phyloP scores from a whole-genome alignment of 1,140 invertebrate genomes.

The Camponotus floridanus region DNA sequence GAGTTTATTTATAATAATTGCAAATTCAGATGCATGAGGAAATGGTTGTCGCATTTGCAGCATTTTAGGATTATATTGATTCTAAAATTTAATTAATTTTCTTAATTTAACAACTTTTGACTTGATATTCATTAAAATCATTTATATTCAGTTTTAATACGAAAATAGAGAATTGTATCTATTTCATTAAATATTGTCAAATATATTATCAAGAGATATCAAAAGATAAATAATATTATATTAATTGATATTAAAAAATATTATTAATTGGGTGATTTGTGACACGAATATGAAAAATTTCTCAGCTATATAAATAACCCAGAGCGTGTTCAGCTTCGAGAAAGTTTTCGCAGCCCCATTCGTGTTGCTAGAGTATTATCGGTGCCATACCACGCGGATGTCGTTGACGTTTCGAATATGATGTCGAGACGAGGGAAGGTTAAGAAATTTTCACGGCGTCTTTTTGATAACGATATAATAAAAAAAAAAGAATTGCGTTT shows the following conservation, averaged over 20 bases:
- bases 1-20: slow-evolving; percentile 17
- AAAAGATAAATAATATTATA: neutral
- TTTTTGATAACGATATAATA: neutral
- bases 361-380: slow-evolving; percentile 12
- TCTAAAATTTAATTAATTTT: too few relatives aligned
- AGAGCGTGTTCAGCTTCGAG: neutral
- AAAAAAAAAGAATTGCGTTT: slow-evolving; percentile 10
- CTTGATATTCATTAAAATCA: slow-evolving; percentile 4
- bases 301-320: slow-evolving; percentile 15
- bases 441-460: slow-evolving; percentile 12
- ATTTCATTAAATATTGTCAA: neutral
- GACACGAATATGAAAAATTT: slow-evolving; percentile 16
- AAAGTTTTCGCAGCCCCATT: slow-evolving; percentile 6
- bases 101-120: neutral
- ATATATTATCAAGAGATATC: neutral
- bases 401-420: slow-evolving; percentile 40
- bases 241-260: neutral
- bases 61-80: slow-evolving; percentile 5
- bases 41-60: neutral
- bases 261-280: neutral
- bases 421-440: neutral
- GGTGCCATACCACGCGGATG: neutral
- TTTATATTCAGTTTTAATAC: too few relatives aligned
- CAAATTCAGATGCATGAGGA: neutral
- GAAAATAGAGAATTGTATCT: neutral